phyloP scores from a whole-genome alignment of 37 sponge, comb jelly and placozoan species.

The Bolinopsis microptera region DNA sequence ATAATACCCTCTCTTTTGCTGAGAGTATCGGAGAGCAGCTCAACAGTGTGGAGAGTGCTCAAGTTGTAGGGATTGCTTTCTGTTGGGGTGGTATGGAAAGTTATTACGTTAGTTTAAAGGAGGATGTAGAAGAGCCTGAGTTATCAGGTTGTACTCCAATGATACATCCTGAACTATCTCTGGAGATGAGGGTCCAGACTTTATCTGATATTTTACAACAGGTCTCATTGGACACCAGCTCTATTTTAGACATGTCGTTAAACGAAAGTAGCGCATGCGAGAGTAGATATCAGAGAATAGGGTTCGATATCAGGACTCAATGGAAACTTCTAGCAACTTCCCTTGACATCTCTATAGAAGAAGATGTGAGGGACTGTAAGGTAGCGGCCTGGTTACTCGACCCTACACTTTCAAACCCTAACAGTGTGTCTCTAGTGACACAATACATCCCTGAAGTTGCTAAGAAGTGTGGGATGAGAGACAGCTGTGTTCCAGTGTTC shows the following conservation, averaged over 20 bases:
- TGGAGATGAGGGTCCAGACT: not conserved
- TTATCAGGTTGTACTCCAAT: conserved; percentile 33
- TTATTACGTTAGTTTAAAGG: conserved; percentile 73
- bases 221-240: not conserved
- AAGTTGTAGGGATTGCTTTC: conserved; percentile 80
- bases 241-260: not conserved
- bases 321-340: conserved; percentile 71
- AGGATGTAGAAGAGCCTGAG: not conserved
- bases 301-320: conserved; percentile 80
- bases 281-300: conserved; percentile 66
- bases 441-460: conserved; percentile 76
- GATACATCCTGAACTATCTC: not conserved
- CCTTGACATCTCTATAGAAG: conserved; percentile 20
- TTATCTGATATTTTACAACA: not conserved
- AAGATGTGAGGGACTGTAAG: conserved; percentile 72
- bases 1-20: not conserved
- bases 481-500: not conserved
- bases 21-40: conserved; percentile 63
- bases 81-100: conserved; percentile 84
- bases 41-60: conserved; percentile 55
- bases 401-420: conserved; percentile 80
- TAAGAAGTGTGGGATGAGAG: conserved; percentile 6
- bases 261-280: not conserved
- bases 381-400: conserved; percentile 90
- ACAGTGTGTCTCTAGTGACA: conserved; percentile 74